Evolutionary conservation across 64 coral and sea anemone species (phyloP).

Genomic region (Hydrozoanthus tunicans): DNA sequence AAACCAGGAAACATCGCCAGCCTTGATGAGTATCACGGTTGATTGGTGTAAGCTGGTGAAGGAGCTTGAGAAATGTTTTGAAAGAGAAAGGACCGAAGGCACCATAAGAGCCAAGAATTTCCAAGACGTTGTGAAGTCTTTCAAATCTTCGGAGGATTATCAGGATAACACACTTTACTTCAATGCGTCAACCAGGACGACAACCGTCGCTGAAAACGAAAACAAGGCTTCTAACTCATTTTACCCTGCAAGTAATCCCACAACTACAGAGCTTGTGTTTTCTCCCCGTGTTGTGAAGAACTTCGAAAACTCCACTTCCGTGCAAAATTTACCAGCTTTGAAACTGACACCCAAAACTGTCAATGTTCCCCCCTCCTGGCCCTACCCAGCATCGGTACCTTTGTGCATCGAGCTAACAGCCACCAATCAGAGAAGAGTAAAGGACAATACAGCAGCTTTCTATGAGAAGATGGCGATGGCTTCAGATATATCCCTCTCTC

Average conservation of each 20-base stretch:
- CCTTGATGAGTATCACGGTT: neutral
- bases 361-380: neutral
- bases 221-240: neutral
- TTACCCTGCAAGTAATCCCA: neutral
- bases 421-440: neutral
- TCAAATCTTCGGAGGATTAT: neutral
- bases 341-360: neutral
- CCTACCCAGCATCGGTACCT: neutral
- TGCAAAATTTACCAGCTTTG: neutral
- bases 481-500: neutral
- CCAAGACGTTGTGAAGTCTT: neutral
- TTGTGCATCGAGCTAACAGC: conserved; percentile 1
- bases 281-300: neutral
- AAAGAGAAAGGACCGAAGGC: neutral
- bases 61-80: neutral
- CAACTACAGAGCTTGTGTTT: neutral
- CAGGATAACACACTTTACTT: neutral
- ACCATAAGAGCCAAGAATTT: neutral
- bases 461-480: neutral
- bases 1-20: neutral
- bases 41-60: neutral
- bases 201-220: conserved; percentile 2
- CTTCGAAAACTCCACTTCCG: neutral
- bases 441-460: conserved; percentile 6
- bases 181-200: neutral